A percentile compares a stretch with the other conserved stretches of the same genome.
Conservation (phyloP, 2,113 vertebrate species). For the Struthidea cinerea region DNA sequence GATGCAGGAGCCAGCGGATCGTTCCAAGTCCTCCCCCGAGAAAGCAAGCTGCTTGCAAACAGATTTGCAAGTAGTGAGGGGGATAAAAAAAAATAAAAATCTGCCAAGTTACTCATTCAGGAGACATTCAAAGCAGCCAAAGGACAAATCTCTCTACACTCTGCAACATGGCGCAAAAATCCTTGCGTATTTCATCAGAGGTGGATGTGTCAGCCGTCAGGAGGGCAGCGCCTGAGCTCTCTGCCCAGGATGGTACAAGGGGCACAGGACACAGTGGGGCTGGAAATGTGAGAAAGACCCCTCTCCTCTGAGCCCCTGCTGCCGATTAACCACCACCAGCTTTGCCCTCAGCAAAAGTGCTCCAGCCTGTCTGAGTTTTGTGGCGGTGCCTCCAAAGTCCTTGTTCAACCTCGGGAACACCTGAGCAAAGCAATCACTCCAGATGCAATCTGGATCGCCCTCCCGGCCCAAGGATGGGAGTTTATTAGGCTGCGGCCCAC, state of each 20-base stretch:
- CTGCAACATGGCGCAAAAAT: background rate
- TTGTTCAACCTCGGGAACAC: constrained; percentile 61
- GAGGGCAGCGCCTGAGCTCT: accelerated
- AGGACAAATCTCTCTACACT: background rate
- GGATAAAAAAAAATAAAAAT: background rate
- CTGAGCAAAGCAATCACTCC: constrained; percentile 56
- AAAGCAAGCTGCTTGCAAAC: constrained; percentile 63
- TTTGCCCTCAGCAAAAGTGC: background rate
- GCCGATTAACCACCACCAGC: constrained; percentile 2
- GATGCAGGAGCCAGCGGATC: constrained; percentile 2
- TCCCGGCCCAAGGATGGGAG: constrained; percentile 49
- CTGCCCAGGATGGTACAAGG: background rate
- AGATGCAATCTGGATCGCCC: constrained; percentile 47
- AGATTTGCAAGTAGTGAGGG: constrained; percentile 34
- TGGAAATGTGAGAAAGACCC: accelerated
- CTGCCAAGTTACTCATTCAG: constrained; percentile 32
- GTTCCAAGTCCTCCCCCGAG: constrained; percentile 48
- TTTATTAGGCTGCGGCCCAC: constrained; percentile 70
- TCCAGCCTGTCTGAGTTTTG: background rate
- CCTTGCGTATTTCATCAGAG: background rate
- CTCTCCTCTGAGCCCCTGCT: background rate
- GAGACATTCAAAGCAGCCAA: constrained; percentile 1
- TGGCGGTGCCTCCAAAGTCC: constrained; percentile 53
- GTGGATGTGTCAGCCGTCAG: background rate
- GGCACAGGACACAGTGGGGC: accelerated